These are phyloP conservation scores for human DNA, from an alignment of 2,113 vertebrate genomes.

Conservation along the genomic window GRCh38 chr3:128442001-128442500, in stretches of 20 bases:
- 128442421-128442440: background rate
- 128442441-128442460: background rate
- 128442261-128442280: background rate
- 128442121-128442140: background rate
- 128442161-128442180: background rate
- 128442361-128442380: background rate
- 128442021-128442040: background rate
- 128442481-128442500: background rate
- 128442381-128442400: background rate
- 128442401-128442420: background rate
- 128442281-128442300: background rate
- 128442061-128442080: background rate
- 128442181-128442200: background rate
- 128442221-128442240: background rate
- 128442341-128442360: background rate
- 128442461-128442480: background rate
- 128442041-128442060: background rate
- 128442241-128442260: background rate
- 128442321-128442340: background rate
- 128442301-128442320: background rate
- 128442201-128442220: background rate
- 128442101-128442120: background rate
- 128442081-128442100: background rate
- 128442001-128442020: accelerated
- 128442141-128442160: background rate